phyloP scores from a whole-genome alignment of 2,797 vertebrate genomes.

The Eulemur rubriventer region DNA sequence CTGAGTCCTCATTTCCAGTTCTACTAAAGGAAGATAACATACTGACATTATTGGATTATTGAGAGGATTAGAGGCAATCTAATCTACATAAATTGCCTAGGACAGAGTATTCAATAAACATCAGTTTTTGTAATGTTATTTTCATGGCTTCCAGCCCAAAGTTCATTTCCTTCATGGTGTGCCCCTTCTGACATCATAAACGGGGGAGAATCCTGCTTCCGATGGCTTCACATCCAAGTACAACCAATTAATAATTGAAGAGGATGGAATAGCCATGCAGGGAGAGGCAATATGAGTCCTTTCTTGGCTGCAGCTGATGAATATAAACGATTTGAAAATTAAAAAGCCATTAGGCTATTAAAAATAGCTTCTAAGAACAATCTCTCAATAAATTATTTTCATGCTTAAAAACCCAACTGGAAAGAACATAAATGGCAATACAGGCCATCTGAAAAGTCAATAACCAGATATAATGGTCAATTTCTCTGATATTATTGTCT shows the following conservation, averaged over 20 bases:
- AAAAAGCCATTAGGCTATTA: slow-evolving; percentile 80
- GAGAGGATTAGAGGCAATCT: background rate
- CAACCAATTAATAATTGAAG: slow-evolving; percentile 53
- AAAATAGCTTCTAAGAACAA: slow-evolving; percentile 80
- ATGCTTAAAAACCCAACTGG: slow-evolving; percentile 74
- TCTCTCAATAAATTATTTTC: slow-evolving; percentile 74
- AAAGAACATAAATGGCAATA: slow-evolving; percentile 74
- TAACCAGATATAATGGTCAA: slow-evolving; percentile 80
- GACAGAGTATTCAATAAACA: slow-evolving; percentile 11
- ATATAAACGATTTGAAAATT: slow-evolving; percentile 78
- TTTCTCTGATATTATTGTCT: slow-evolving; percentile 77
- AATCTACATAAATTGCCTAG: slow-evolving; percentile 1
- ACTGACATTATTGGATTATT: background rate
- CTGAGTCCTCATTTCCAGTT: background rate
- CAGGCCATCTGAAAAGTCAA: slow-evolving; percentile 77
- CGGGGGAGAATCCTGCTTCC: background rate
- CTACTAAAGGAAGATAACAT: background rate
- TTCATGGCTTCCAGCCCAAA: background rate
- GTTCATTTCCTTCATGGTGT: background rate
- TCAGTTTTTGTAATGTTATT: background rate
- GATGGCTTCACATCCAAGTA: background rate
- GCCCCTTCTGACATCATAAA: background rate
- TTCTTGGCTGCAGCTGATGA: slow-evolving; percentile 73
- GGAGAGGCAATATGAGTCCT: slow-evolving; percentile 57
- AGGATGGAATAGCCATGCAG: slow-evolving; percentile 11